Percentiles rank a stretch among this genome's conserved stretches.
Conservation (phyloP, 2,888 invertebrate species). For the Hirtodrosophila alboralis region DNA sequence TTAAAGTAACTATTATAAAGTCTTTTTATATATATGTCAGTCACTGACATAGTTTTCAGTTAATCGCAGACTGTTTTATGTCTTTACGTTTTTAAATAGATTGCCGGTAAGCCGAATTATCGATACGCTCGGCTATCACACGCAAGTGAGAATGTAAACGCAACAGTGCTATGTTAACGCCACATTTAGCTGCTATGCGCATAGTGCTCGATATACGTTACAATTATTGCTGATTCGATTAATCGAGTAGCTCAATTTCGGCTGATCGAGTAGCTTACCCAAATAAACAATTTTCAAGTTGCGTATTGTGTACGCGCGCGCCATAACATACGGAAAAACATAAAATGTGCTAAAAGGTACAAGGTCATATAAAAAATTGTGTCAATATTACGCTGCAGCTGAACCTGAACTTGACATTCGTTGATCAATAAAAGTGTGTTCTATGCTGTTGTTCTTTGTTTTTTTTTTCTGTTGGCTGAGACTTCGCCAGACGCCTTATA, state of each 20-base stretch:
- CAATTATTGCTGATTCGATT: neutral
- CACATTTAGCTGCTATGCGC: conserved; percentile 3
- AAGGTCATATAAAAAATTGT: conserved; percentile 29
- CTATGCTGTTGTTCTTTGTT: conserved; percentile 4
- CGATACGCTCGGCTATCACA: too few species aligned
- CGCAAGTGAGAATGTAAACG: too few species aligned
- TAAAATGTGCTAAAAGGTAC: conserved; percentile 45
- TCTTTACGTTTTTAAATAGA: too few species aligned
- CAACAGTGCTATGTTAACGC: conserved; percentile 22
- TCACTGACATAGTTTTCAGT: neutral
- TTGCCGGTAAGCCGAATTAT: too few species aligned
- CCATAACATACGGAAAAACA: conserved; percentile 20
- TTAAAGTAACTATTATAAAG: neutral
- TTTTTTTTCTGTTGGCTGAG: conserved; percentile 20
- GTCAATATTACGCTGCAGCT: conserved; percentile 36
- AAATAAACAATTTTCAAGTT: conserved; percentile 49
- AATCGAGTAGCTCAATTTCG: conserved; percentile 27
- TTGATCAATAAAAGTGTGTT: conserved; percentile 35
- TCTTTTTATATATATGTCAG: neutral
- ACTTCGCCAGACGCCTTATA: conserved; percentile 29
- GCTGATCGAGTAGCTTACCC: conserved; percentile 28
- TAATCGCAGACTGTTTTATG: too few species aligned
- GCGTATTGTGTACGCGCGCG: conserved; percentile 29
- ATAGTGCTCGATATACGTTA: conserved; percentile 6
- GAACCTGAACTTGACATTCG: conserved; percentile 63